Percentiles rank a stretch among this genome's conserved stretches.
phyloP scores from a whole-genome alignment of 2,113 vertebrate species.

The Pristiophorus japonicus region DNA sequence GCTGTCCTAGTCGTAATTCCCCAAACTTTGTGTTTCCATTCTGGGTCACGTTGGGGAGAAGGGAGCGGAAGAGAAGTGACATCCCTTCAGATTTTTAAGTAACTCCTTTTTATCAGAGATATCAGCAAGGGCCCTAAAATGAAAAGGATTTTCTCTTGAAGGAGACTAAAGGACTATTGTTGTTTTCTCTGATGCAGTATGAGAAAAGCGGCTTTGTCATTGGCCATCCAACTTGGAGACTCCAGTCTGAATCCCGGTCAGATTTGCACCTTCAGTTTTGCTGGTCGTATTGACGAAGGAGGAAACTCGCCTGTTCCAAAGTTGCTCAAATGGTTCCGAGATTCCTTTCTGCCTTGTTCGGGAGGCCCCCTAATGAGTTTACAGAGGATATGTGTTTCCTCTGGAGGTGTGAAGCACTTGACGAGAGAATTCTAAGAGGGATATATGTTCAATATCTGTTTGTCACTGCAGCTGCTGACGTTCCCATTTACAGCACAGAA shows the following conservation, averaged over 20 bases:
- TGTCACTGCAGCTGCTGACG: too few relatives aligned
- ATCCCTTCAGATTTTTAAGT: neutral
- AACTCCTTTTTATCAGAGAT: neutral
- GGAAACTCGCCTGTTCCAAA: neutral
- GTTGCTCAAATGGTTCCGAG: neutral
- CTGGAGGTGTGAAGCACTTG: neutral
- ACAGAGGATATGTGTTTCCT: neutral
- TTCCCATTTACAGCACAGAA: neutral
- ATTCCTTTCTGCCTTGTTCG: neutral
- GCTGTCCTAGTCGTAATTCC: neutral
- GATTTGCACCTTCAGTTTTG: neutral
- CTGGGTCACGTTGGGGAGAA: too few relatives aligned
- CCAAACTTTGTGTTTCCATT: neutral
- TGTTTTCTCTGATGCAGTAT: neutral
- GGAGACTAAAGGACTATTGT: neutral
- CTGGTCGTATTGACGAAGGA: neutral
- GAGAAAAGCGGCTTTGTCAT: neutral
- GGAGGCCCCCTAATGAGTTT: neutral
- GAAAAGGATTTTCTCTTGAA: neutral
- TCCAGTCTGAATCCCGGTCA: too few relatives aligned
- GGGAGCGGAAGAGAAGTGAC: too few relatives aligned
- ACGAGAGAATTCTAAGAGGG: neutral
- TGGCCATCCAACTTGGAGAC: neutral
- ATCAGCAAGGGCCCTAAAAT: neutral
- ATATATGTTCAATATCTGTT: neutral